Evolutionary conservation across 2,797 vertebrate species (phyloP), one percentile per base, ranked within the genome.

Genomic region (Taeniopygia guttata): DNA sequence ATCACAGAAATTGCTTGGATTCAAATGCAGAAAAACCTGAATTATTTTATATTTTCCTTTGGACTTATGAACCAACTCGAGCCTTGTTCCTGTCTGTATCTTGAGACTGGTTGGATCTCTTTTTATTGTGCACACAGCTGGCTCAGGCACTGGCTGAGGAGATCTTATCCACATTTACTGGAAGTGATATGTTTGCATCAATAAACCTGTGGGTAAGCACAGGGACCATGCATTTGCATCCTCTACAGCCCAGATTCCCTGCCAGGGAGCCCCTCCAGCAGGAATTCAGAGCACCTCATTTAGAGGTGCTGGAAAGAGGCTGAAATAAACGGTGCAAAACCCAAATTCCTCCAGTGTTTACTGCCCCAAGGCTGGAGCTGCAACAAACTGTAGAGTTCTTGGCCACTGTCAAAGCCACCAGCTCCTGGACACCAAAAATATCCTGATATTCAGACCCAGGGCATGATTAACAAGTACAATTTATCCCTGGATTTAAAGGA

Each of bases 271-370:
- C 49, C 79, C 82, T 80, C 69, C 1, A 32, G 25, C 58, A 63
- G 80, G 13, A 81, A 68, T 34, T 51, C 84, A 72, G 42, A 92
- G 87, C 77, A 38, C 42, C 48, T 84, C 3, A 52, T 84, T 75
- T 54, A 42, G 45, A 34, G 69, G 27, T 45, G 70, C 79, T 62
- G 21, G 25, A 23, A 66, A 38, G 73, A 67, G 74, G 42, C 32
- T 40, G 52, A 94, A 94, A 94, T 60, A 48, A 88, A 74, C 51
- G 6, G 3, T 67, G n/a, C 63, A 55, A 95, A 91, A 3, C 22
- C 49, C 73, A 59, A 17, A 36, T 90, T 84, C 81, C 77, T 54
- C 16, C 58, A 60, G 70, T 10, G 8, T 43, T 63, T 23, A 16
- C 45, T 52, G 73, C 80, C 58, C 64, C 4, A 15, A 20, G 48